These are phyloP conservation scores for Rhaphigaster nebulosa DNA, from an alignment of 2,888 invertebrate species.

Conservation along the genomic window DNA sequence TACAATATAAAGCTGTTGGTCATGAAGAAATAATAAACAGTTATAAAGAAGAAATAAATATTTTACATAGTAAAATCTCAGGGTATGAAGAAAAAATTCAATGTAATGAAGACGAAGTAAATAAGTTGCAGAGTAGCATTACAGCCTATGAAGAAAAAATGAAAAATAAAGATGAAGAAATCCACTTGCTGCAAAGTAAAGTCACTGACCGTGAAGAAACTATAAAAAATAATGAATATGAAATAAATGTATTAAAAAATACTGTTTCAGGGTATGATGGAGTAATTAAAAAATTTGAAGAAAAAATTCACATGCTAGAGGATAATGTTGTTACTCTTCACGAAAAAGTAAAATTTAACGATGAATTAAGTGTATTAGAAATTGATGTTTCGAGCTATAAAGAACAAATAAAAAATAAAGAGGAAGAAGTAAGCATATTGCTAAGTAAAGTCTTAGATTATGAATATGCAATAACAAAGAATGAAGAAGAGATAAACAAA, in stretches of 20 bases:
- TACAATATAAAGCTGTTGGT: not conserved
- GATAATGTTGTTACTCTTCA: not conserved
- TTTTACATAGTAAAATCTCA: not conserved
- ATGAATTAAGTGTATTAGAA: not conserved
- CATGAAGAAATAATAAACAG: not conserved
- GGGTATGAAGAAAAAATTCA: not conserved
- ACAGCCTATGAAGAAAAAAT: not conserved
- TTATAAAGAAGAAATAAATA: not conserved
- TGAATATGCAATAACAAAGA: not conserved
- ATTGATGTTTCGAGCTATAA: not conserved
- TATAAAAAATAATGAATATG: not conserved
- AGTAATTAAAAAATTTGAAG: not conserved
- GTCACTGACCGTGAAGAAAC: not conserved
- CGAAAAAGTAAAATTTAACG: not conserved
- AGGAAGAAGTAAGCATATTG: not conserved
- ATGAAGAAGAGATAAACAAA: not conserved
- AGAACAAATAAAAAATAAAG: not conserved
- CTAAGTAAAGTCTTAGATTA: not conserved
- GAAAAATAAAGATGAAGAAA: not conserved
- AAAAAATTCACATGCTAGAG: not conserved
- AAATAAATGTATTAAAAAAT: not conserved
- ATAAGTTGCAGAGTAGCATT: not conserved
- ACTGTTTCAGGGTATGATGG: not conserved
- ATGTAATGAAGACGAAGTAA: not conserved
- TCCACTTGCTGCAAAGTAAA: not conserved